phyloP scores from a whole-genome alignment of 2,797 vertebrate species.

The Oreonectes daqikongensis region DNA sequence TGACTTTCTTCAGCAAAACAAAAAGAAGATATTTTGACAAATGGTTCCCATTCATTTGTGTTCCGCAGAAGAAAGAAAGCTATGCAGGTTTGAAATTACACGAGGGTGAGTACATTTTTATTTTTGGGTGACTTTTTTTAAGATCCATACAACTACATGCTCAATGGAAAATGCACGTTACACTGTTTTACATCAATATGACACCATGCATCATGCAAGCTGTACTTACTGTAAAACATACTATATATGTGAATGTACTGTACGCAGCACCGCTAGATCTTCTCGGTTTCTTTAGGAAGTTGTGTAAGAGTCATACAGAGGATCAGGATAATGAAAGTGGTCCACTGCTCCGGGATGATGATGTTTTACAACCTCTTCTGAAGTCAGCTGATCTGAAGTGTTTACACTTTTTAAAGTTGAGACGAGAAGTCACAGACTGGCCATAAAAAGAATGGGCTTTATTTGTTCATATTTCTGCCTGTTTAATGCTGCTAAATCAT shows the following conservation, averaged over 20 bases:
- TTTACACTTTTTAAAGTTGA: not conserved
- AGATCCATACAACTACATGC: not conserved
- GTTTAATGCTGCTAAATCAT: too few relatives aligned
- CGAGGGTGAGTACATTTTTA: too few relatives aligned
- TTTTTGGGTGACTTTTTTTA: too few relatives aligned
- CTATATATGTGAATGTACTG: conserved; percentile 16
- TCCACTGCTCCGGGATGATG: not conserved
- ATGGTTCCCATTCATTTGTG: too few relatives aligned
- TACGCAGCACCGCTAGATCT: conserved; percentile 9
- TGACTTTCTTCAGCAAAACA: too few relatives aligned
- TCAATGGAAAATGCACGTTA: conserved; percentile 7
- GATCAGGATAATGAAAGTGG: not conserved
- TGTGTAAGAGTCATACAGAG: conserved; percentile 42
- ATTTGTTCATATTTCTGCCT: not conserved
- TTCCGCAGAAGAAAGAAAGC: too few relatives aligned
- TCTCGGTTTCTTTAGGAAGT: conserved; percentile 16
- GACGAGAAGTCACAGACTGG: not conserved
- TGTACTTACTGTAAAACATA: not conserved
- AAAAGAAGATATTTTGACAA: too few relatives aligned
- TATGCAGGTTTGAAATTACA: too few relatives aligned
- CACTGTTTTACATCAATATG: conserved; percentile 25
- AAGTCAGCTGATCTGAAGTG: not conserved
- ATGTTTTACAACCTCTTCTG: not conserved
- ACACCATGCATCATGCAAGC: not conserved
- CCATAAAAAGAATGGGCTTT: not conserved